Evolutionary conservation across 1,140 invertebrate species (phyloP), one percentile per base, ranked within the genome.

Genomic region (Eciton burchellii): DNA sequence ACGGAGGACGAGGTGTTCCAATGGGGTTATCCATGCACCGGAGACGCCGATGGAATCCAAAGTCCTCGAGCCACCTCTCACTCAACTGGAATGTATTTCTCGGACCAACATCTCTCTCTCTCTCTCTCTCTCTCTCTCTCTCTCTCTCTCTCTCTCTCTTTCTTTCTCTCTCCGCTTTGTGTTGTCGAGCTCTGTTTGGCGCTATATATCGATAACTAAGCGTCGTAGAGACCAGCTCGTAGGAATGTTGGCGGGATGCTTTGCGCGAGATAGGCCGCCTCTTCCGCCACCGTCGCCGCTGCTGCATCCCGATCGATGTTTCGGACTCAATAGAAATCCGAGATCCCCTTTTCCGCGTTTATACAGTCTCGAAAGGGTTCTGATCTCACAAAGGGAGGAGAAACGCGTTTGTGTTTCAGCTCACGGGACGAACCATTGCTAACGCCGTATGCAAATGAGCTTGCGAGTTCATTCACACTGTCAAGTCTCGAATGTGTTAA

Each of bases 11-110:
- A 79, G 56, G 63, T 52, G 52, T n/a, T 43, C 26, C 59, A 47
- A 63, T 66, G 16, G 41, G 54, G 60, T 35, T 68, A 35, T 77
- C 52, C 84, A 45, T 68, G 84, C 56, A 54, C 68, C 59, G 74
- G 57, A 79, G 8, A 43, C 68, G 68, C 68, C 82, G 52, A 84
- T 81, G 82, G 82, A 81, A 85, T 85, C 16, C 52, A 52, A 49
- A 79, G 19, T 62, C 47, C 41, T 63, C 29, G 24, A 43, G 73
- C 29, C 52, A 84, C 66, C 65, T 54, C 45, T 57, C 41, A 57
- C 24, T 47, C 29, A 24, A 26, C 19, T 24, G 57, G 82, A 85
- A 81, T 60, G 68, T 83, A 45, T 47, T 63, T 60, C 29, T 49
- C 57, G 63, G 11, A 24, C 60, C 54, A 21, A 35, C 1, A 26